Evolutionary conservation across 2,888 invertebrate genomes (phyloP).

Genomic region (Parnassius smintheus): DNA sequence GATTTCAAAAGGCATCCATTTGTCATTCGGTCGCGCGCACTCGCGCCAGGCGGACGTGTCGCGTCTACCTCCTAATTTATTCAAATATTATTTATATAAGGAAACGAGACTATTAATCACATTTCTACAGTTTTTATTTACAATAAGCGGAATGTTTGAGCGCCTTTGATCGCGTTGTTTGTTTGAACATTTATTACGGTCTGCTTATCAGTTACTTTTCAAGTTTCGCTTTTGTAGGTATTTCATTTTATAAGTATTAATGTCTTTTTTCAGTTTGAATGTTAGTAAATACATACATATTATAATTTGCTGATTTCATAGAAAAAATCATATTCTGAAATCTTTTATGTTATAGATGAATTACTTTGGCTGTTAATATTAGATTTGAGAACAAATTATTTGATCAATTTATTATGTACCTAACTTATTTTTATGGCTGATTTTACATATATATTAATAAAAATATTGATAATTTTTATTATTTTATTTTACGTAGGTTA

Average conservation of each 20-base stretch:
- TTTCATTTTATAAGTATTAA: background rate
- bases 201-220: slow-evolving; percentile 47
- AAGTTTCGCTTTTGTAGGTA: slow-evolving; percentile 42
- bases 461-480: too few relatives aligned
- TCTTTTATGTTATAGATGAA: too few relatives aligned
- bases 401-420: too few relatives aligned
- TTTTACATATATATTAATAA: too few relatives aligned
- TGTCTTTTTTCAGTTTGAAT: background rate
- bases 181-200: slow-evolving; percentile 62
- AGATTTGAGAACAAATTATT: too few relatives aligned
- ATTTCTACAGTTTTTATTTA: slow-evolving; percentile 77
- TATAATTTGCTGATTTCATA: background rate
- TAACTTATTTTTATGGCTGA: too few relatives aligned
- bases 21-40: slow-evolving; percentile 76
- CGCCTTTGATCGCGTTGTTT: slow-evolving; percentile 66
- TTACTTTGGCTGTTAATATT: too few relatives aligned
- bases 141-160: slow-evolving; percentile 60
- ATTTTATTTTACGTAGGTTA: too few relatives aligned
- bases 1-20: slow-evolving; percentile 78
- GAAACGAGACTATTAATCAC: slow-evolving; percentile 79
- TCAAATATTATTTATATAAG: slow-evolving; percentile 80
- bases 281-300: background rate
- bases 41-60: slow-evolving; percentile 68
- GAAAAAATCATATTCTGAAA: background rate
- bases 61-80: slow-evolving; percentile 74